These are phyloP conservation scores for Phytoseiulus persimilis DNA, from an alignment of 2,888 invertebrate species.

Conservation along the genomic window DNA sequence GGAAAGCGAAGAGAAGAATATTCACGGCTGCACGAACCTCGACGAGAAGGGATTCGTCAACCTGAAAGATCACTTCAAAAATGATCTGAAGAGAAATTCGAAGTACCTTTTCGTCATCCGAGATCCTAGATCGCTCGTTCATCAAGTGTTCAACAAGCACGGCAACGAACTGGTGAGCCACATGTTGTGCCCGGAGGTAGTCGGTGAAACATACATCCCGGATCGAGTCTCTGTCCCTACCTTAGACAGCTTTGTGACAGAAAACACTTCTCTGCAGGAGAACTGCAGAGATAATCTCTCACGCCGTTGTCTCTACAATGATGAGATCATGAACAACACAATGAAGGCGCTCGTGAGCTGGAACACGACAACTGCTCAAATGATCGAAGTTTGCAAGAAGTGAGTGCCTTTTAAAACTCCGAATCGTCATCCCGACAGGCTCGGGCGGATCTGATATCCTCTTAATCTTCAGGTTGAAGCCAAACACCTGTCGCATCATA, in stretches of 20 bases:
- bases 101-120: conserved; percentile 27
- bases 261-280: not conserved
- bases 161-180: not conserved
- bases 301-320: conserved; percentile 8
- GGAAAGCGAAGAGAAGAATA: conserved; percentile 16
- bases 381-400: conserved; percentile 29
- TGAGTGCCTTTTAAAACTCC: not conserved
- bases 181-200: too few relatives aligned
- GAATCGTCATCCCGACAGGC: not conserved
- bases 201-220: too few relatives aligned
- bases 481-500: not conserved
- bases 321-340: not conserved
- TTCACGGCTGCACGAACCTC: conserved; percentile 8
- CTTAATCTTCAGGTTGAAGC: not conserved
- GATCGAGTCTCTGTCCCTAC: too few relatives aligned
- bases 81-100: not conserved
- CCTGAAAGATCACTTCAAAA: not conserved
- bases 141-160: not conserved
- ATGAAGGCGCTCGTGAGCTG: conserved; percentile 13
- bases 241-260: too few relatives aligned
- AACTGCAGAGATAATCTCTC: conserved; percentile 15
- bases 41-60: not conserved
- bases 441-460: not conserved
- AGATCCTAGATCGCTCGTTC: not conserved
- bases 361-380: not conserved